Percentiles rank a stretch among this genome's conserved stretches.
Conservation (phyloP, 2,113 vertebrate genomes). For the Chroicocephalus ridibundus region DNA sequence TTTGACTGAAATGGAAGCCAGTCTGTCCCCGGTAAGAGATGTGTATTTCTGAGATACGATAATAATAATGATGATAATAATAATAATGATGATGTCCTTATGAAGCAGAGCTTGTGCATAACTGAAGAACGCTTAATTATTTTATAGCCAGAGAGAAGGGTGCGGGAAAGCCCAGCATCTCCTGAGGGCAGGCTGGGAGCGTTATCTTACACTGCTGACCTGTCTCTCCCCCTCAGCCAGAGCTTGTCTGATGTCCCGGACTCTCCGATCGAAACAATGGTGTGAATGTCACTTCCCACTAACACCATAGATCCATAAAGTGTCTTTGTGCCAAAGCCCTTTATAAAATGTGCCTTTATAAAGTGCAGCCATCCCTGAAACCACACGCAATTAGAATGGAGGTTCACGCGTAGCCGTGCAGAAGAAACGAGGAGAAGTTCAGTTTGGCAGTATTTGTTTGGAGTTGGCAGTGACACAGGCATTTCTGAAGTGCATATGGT, state of each 20-base stretch:
- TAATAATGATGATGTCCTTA: background rate
- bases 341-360: background rate
- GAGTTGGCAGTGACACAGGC: background rate
- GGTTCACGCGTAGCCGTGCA: rapidly evolving
- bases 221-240: background rate
- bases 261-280: background rate
- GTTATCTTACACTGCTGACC: background rate
- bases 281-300: background rate
- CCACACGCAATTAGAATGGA: background rate
- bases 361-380: background rate
- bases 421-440: background rate
- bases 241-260: background rate
- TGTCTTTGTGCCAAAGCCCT: background rate
- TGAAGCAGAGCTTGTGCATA: background rate
- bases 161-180: background rate
- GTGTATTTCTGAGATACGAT: background rate
- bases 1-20: conserved; percentile 84
- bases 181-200: background rate
- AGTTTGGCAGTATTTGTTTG: background rate
- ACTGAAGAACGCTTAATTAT: background rate
- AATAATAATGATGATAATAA: background rate
- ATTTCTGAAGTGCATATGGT: background rate
- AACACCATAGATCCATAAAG: background rate
- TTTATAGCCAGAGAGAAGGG: background rate
- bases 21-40: conserved; percentile 83